A percentile compares a stretch with the other conserved stretches of the same genome.
Evolutionary conservation across 2,113 vertebrate genomes (phyloP).

Genomic region (Picathartes gymnocephalus): DNA sequence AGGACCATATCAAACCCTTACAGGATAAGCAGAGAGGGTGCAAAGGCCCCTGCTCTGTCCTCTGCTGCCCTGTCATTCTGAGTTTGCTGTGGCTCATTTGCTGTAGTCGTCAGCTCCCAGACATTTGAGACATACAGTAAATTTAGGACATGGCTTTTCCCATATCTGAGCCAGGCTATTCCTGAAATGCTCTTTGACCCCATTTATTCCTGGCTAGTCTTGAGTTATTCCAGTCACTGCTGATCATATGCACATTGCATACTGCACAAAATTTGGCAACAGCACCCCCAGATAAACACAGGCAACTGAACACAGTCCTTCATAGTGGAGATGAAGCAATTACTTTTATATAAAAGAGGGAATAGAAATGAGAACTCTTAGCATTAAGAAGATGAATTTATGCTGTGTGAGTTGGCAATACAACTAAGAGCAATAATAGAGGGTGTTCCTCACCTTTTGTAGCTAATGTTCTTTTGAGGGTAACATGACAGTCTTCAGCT

Average conservation of each 20-base stretch:
- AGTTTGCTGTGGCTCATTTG: background rate
- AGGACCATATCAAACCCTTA: background rate
- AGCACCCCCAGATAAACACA: background rate
- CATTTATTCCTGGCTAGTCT: constrained; percentile 8
- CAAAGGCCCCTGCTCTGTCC: background rate
- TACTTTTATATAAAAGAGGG: background rate
- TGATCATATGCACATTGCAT: background rate
- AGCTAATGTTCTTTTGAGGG: background rate
- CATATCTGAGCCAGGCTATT: background rate
- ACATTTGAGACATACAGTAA: background rate
- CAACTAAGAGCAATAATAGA: background rate
- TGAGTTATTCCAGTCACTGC: constrained; percentile 1
- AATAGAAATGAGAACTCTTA: background rate
- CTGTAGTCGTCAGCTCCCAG: background rate
- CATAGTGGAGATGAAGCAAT: background rate
- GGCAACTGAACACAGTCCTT: background rate
- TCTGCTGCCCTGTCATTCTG: background rate
- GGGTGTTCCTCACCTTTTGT: background rate
- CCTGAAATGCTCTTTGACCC: background rate
- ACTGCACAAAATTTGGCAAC: background rate
- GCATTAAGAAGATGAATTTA: background rate
- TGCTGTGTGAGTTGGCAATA: background rate
- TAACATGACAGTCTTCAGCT: background rate
- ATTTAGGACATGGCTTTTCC: background rate
- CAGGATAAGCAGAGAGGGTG: background rate